phyloP scores from a whole-genome alignment of 2,113 vertebrate species.

The Dissostichus mawsoni region DNA sequence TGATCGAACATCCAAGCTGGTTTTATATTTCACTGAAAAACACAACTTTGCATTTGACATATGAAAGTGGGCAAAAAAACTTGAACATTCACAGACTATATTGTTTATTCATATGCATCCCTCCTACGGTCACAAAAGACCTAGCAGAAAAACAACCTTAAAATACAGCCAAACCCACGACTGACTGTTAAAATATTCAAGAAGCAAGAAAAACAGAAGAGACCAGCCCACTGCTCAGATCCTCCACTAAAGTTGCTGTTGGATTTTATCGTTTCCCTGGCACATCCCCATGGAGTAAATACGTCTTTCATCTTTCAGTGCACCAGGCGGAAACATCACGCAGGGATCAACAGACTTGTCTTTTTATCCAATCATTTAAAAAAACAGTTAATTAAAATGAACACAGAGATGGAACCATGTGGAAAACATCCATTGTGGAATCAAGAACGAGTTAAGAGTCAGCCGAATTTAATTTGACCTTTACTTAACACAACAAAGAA shows the following conservation, averaged over 20 bases:
- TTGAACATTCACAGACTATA: background rate
- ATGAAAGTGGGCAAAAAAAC: background rate
- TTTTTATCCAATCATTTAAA: background rate
- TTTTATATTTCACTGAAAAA: background rate
- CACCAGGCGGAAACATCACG: background rate
- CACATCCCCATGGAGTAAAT: constrained; percentile 10
- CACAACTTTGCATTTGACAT: constrained; percentile 6
- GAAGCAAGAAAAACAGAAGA: constrained; percentile 6
- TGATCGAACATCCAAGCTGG: constrained; percentile 73
- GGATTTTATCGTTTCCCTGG: background rate
- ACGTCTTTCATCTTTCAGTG: background rate
- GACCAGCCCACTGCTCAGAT: background rate
- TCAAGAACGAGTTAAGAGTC: background rate
- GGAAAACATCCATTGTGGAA: background rate
- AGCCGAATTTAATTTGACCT: background rate
- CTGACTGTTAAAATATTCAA: background rate
- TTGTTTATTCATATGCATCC: background rate
- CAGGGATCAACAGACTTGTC: background rate
- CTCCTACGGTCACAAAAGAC: background rate
- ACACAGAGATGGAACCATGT: background rate
- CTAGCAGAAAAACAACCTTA: background rate
- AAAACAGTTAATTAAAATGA: background rate
- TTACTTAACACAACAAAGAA: constrained; percentile 13
- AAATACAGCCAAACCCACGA: background rate
- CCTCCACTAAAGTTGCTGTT: background rate